These are phyloP conservation scores for Coptotermes formosanus DNA, from an alignment of 1,140 invertebrate genomes.

Conservation along the genomic window DNA sequence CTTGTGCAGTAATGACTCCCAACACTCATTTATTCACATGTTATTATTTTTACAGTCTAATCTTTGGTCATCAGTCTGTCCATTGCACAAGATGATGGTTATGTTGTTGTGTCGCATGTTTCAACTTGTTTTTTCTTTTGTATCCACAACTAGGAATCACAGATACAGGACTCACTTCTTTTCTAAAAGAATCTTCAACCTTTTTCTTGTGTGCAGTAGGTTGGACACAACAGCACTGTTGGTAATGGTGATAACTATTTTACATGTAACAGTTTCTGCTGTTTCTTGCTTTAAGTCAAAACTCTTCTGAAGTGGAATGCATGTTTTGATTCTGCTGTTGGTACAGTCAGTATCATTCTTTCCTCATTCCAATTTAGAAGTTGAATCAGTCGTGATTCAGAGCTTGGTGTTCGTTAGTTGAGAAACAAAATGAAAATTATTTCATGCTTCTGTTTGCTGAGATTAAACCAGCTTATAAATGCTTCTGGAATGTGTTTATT, in stretches of 20 bases:
- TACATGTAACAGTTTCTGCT: not conserved
- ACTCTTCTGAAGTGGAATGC: not conserved
- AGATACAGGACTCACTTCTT: not conserved
- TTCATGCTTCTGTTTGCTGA: not conserved
- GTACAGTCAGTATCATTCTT: not conserved
- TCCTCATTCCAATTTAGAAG: not conserved
- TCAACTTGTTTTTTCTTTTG: not conserved
- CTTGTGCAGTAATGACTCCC: not conserved
- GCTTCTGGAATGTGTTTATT: not conserved
- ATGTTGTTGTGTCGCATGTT: not conserved
- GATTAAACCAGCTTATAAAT: constrained; percentile 17
- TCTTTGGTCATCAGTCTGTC: constrained; percentile 1
- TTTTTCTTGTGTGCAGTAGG: not conserved
- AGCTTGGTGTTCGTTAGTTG: not conserved
- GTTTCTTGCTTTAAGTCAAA: not conserved
- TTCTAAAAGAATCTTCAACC: not conserved
- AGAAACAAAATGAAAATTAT: not conserved
- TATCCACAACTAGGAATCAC: not conserved
- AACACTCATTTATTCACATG: not conserved
- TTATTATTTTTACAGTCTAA: constrained; percentile 1
- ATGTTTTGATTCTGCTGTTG: not conserved
- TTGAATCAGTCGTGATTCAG: not conserved
- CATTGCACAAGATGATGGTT: not conserved
- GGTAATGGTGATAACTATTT: not conserved
- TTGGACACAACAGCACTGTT: not conserved